Evolutionary conservation across 2,797 vertebrate species (phyloP), one percentile per base, ranked within the genome.

Genomic region (Sparidentex hasta): DNA sequence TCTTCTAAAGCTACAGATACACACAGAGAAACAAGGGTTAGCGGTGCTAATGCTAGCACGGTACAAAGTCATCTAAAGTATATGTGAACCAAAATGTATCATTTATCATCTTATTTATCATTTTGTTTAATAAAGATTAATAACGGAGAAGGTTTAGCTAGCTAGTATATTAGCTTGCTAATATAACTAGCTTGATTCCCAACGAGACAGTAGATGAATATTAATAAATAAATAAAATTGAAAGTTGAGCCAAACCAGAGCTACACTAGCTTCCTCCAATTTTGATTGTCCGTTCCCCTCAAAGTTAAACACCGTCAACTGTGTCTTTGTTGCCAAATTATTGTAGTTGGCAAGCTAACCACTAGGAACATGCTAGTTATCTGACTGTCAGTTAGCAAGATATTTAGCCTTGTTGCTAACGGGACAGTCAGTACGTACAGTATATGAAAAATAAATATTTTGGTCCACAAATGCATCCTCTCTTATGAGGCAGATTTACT

Each of bases 1-100:
- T 80, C 72, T 65, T 33, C 23, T 43, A 20, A 78, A 80, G 79
- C 67, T 23, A 17, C 83, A 79, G 79, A 83, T 76, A 47, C 84
- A 76, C 86, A 82, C 77, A 57, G 50, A 66, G 38, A 65, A 16
- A 57, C 21, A 1, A 47, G 76, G 57, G 0, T 79, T 21, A 71
- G 80, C n/a, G 8, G 48, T 1, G n/a, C 46, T 47, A 52, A 13
- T 44, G 25, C 65, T 65, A 44, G 46, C 48, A 2, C 1, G 38
- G 12, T 47, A 46, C 43, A 33, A 1, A 41, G 27, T 9, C 0
- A 2, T 61, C 50, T 11, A 11, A 55, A 54, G 51, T 29, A 2
- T 41, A 4, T 43, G 16, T 2, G 23, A 70, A 65, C 18, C 33
- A 48, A 71, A 41, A 18, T 21, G 72, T 41, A 20, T 7, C 25